These are phyloP conservation scores for Spodoptera littoralis DNA, from an alignment of 2,888 invertebrate species.

Conservation along the genomic window DNA sequence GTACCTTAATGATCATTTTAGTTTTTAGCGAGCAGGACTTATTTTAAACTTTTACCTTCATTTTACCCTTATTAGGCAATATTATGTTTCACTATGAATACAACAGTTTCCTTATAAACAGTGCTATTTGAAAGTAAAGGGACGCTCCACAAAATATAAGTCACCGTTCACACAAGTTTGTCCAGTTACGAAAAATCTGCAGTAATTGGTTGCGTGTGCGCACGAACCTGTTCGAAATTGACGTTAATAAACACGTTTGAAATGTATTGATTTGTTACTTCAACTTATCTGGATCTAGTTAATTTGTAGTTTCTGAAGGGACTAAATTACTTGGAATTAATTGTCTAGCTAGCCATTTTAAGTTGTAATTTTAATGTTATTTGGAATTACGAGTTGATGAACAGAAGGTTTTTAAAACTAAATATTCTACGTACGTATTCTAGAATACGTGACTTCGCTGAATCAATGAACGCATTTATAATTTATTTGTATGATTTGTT, in stretches of 20 bases:
- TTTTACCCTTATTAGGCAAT: too few species aligned
- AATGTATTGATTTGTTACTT: constrained; percentile 57
- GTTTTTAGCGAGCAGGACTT: too few species aligned
- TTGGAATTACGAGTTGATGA: too few species aligned
- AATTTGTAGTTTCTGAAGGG: constrained; percentile 46
- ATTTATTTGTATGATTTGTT: too few species aligned
- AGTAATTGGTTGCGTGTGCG: constrained; percentile 60
- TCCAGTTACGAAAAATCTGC: constrained; percentile 53
- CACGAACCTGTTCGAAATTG: constrained; percentile 53
- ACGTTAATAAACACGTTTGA: constrained; percentile 60
- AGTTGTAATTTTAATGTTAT: constrained; percentile 1
- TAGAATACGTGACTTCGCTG: too few species aligned
- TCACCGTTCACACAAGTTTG: constrained; percentile 44
- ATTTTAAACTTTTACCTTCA: too few species aligned
- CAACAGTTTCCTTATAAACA: constrained; percentile 11
- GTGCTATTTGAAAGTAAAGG: constrained; percentile 54
- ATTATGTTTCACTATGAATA: constrained; percentile 1
- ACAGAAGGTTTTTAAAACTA: too few species aligned
- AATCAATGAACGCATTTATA: too few species aligned
- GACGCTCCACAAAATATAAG: constrained; percentile 37
- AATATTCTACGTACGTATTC: too few species aligned
- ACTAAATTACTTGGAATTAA: constrained; percentile 38
- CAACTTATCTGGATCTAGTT: constrained; percentile 38
- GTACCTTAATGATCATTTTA: too few species aligned
- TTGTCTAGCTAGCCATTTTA: constrained; percentile 7